Conservation (phyloP, 2,113 vertebrate species). For the Dromiciops gliroides region DNA sequence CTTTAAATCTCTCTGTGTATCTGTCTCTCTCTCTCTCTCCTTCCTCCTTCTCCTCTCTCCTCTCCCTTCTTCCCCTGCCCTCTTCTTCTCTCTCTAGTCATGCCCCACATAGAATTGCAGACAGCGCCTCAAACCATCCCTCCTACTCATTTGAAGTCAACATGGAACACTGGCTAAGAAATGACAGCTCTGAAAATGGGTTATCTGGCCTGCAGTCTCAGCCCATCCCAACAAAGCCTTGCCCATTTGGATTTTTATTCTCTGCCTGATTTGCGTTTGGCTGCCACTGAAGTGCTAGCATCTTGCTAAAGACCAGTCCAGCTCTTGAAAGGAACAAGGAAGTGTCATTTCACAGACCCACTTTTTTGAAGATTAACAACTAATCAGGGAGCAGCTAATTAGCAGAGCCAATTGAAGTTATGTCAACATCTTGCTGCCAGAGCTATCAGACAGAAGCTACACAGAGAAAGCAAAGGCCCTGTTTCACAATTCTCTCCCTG, state of each 20-base stretch:
- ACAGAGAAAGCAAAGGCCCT: not conserved
- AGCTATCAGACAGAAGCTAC: not conserved
- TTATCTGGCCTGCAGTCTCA: not conserved
- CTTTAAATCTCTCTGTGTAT: not conserved
- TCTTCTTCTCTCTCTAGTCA: not conserved
- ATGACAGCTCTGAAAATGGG: not conserved
- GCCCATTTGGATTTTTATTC: not conserved
- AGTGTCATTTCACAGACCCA: conserved; percentile 25
- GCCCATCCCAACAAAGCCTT: not conserved
- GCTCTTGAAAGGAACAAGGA: not conserved
- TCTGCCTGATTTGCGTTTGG: not conserved
- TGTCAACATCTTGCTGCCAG: conserved; percentile 10
- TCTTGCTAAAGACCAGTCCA: conserved; percentile 19
- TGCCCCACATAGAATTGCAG: not conserved
- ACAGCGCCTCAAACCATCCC: not conserved
- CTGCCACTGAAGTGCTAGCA: not conserved
- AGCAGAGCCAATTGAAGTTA: conserved; percentile 12
- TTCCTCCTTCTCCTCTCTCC: not conserved
- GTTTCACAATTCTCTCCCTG: not conserved
- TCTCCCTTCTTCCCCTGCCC: not conserved
- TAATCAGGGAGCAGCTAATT: conserved; percentile 51
- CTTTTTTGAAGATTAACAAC: conserved; percentile 50
- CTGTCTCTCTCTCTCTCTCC: not conserved
- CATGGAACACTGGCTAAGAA: not conserved
- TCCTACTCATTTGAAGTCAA: not conserved